These are phyloP conservation scores for Oceanites oceanicus DNA, from an alignment of 2,113 vertebrate species.

Conservation along the genomic window DNA sequence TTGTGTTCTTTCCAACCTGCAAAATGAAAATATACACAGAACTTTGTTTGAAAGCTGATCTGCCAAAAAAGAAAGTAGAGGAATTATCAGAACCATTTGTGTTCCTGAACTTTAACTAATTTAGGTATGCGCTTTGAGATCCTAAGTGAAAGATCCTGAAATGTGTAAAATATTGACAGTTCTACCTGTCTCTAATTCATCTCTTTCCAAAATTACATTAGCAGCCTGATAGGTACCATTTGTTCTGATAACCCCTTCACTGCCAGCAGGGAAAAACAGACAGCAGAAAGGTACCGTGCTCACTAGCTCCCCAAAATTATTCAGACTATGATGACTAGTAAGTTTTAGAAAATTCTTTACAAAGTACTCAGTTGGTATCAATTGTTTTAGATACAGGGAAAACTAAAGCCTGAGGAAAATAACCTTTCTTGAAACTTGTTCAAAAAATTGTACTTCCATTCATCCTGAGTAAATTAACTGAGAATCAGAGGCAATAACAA, in stretches of 20 bases:
- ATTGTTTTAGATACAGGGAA: background rate
- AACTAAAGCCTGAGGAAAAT: background rate
- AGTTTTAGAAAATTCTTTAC: background rate
- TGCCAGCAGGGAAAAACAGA: background rate
- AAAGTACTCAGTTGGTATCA: background rate
- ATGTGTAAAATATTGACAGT: background rate
- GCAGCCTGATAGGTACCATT: background rate
- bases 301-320: background rate
- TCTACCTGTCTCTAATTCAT: background rate
- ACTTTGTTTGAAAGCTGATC: background rate
- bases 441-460: background rate
- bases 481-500: background rate
- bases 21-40: background rate
- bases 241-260: background rate
- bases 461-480: background rate
- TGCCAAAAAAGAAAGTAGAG: background rate
- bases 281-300: background rate
- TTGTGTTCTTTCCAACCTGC: background rate
- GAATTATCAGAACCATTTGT: background rate
- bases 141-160: background rate
- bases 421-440: background rate
- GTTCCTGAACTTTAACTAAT: background rate
- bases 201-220: background rate
- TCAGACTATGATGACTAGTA: background rate
- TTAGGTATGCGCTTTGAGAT: background rate